A percentile compares a stretch with the other conserved stretches of the same genome.
These are phyloP conservation scores for Nibea coibor DNA, from an alignment of 2,113 vertebrate species.

Conservation along the genomic window DNA sequence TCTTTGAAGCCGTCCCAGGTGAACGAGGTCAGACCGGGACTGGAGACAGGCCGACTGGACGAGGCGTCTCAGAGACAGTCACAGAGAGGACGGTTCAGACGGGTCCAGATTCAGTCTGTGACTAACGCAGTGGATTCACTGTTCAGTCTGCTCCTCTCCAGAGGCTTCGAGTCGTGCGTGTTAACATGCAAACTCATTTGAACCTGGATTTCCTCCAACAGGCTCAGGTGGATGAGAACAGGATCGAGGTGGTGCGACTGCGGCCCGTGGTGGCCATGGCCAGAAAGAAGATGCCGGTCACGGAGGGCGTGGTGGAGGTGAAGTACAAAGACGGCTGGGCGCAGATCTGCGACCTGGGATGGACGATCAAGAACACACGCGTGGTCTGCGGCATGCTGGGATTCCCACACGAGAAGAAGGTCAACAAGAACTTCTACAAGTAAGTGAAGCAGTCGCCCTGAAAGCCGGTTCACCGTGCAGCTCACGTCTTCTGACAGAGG, in stretches of 20 bases:
- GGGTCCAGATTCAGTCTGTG: conserved; percentile 45
- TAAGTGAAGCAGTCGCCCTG: conserved; percentile 72
- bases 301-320: conserved; percentile 93
- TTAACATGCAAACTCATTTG: too few species aligned
- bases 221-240: conserved; percentile 87
- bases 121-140: conserved; percentile 45
- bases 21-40: conserved; percentile 48
- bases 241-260: conserved; percentile 91
- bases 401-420: conserved; percentile 91
- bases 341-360: conserved; percentile 92
- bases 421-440: conserved; percentile 97
- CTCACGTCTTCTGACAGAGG: too few species aligned
- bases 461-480: too few species aligned
- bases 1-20: conserved; percentile 39
- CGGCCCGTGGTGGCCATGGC: conserved; percentile 81
- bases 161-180: neutral
- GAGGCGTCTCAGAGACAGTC: neutral
- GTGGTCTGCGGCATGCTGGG: conserved; percentile 97
- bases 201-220: conserved; percentile 19
- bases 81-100: neutral
- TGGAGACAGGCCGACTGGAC: conserved; percentile 6
- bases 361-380: conserved; percentile 89
- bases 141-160: conserved; percentile 22
- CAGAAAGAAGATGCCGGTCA: conserved; percentile 85
- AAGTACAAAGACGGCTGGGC: conserved; percentile 88